Conservation (phyloP, 2,888 invertebrate genomes). For the Tholera decimalis region DNA sequence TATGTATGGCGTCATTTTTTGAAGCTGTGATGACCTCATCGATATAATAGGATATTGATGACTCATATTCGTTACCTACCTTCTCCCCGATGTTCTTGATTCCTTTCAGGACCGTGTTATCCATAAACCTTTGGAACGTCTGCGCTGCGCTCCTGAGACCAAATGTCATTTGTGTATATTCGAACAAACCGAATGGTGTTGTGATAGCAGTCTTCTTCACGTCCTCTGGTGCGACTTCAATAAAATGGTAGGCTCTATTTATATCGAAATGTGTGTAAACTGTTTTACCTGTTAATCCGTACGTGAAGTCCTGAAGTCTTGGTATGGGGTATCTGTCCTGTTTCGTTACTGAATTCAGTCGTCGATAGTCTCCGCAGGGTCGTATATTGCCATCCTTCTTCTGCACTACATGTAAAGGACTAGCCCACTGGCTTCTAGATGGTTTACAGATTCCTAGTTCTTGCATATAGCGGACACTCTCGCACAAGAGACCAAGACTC, state of each 20-base stretch:
- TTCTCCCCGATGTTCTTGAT: neutral
- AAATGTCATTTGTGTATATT: too few relatives aligned
- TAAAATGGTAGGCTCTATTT: neutral
- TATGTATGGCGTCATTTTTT: neutral
- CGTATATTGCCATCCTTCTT: neutral
- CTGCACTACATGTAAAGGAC: neutral
- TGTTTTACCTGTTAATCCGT: neutral
- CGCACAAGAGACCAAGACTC: too few relatives aligned
- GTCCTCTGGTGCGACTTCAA: neutral
- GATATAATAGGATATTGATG: too few relatives aligned
- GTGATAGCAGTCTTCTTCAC: neutral
- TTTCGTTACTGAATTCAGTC: neutral
- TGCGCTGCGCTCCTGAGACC: neutral
- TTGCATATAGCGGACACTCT: neutral
- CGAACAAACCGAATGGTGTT: neutral
- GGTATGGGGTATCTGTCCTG: neutral
- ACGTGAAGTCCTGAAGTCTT: neutral
- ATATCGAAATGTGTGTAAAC: neutral
- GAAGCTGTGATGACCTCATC: neutral
- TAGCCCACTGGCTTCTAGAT: neutral
- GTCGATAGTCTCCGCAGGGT: neutral
- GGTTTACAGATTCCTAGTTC: neutral
- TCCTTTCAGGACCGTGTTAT: neutral
- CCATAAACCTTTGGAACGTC: neutral
- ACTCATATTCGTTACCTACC: too few relatives aligned